Base-by-base conservation (phyloP, 2,797 vertebrate genomes). In the Pogoniulus pusillus region DNA sequence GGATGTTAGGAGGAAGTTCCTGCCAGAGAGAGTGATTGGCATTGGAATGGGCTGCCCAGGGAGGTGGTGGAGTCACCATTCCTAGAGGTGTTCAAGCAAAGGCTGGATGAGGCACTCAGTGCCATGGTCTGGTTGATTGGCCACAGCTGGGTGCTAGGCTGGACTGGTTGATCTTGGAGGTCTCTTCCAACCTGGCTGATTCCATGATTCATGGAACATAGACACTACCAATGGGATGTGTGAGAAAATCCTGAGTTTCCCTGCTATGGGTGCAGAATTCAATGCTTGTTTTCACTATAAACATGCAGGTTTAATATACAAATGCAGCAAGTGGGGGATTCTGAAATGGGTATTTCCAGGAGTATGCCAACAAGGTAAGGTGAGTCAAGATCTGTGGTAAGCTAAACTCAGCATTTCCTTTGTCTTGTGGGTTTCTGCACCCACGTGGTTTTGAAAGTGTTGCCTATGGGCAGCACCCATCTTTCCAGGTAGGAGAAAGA, bases 291-390 rank as follows among this genome's bases (percentile, higher is more conserved):
- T 79, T 68, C 68, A 47, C 12, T 34, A 3, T 30, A 30, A 34
- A 15, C 27, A 11, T 0, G 34, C 26, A 53, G 47, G 19, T 54
- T 49, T 30, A 30, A 32, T 58, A 27, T 53, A 62, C 84, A 92
- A 72, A 76, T 39, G 26, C 23, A 37, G 47, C 37, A 65, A 55
- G 47, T 62, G 45, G 72, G 69, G 69, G 80, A 90, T 72, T 93
- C 43, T 89, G 71, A 86, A 45, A 29, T 88, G 85, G 81, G 58
- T 87, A 82, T 93, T 95, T 91, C 90, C 72, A 82, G 30, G 65
- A 55, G 11, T 23, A 55, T 91, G 72, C 74, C 78, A 80, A 62
- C 34, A 78, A 85, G 87, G 83, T 35, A 39, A 1, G 1, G 64
- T 90, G 84, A 93, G 62, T 87, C 84, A 87, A 0, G 0, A 76